Percentiles rank a stretch among this genome's conserved stretches.
These are phyloP conservation scores for Phenganax stokvisi DNA, from an alignment of 92 coral and sea anemone species.

Conservation along the genomic window DNA sequence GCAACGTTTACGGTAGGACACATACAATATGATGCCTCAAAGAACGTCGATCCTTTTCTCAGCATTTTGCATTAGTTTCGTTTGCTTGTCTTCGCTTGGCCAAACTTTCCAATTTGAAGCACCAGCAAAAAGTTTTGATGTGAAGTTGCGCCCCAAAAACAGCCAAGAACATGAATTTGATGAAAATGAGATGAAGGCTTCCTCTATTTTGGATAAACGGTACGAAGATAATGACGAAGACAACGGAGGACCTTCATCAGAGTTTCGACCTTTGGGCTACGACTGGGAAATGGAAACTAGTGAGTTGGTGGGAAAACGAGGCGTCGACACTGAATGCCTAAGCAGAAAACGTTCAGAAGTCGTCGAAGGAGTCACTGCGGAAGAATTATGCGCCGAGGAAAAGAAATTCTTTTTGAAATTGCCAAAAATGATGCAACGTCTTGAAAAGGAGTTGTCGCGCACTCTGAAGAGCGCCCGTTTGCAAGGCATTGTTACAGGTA, in stretches of 20 bases:
- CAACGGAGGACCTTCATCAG: constrained; percentile 45
- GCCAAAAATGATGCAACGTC: constrained; percentile 12
- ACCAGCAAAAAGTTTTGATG: too few species aligned
- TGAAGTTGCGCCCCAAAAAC: too few species aligned
- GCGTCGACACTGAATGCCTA: neutral
- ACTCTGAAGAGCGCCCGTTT: neutral
- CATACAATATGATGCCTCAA: too few species aligned
- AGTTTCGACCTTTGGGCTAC: constrained; percentile 45
- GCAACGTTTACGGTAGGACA: too few species aligned
- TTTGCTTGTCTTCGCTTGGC: too few species aligned
- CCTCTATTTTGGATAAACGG: neutral
- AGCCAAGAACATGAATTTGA: neutral
- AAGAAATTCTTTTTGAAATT: constrained; percentile 18
- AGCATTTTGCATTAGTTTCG: too few species aligned
- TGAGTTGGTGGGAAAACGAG: neutral
- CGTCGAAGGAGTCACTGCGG: neutral
- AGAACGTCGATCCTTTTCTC: too few species aligned
- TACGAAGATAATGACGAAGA: constrained; percentile 41
- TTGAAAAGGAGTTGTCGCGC: constrained; percentile 7
- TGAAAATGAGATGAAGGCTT: neutral
- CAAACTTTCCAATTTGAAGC: too few species aligned
- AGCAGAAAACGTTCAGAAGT: neutral
- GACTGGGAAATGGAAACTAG: constrained; percentile 25
- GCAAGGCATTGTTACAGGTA: constrained; percentile 39
- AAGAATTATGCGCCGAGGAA: neutral